Percentiles rank a stretch among this genome's conserved stretches.
Evolutionary conservation across 2,113 vertebrate genomes (phyloP).

Genomic region (Neotoma lepida): DNA sequence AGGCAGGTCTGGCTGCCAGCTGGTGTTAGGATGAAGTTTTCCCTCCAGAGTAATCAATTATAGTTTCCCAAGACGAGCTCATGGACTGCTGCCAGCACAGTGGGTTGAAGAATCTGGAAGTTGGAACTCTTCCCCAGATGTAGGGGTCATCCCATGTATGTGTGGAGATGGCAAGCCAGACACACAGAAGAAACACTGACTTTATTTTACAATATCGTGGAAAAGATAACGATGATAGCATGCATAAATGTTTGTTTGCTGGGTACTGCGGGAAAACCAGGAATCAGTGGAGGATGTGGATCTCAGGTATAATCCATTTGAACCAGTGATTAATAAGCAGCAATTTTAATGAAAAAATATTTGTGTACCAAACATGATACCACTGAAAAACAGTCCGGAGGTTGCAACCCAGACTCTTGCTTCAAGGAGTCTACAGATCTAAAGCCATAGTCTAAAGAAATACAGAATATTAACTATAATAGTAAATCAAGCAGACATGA

Average conservation of each 20-base stretch:
- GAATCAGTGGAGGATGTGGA: not conserved
- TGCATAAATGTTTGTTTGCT: not conserved
- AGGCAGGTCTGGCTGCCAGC: constrained; percentile 71
- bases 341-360: not conserved
- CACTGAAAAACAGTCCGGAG: not conserved
- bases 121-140: constrained; percentile 68
- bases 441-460: not conserved
- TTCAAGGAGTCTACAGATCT: not conserved
- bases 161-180: not conserved
- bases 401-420: not conserved
- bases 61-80: constrained; percentile 69
- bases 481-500: not conserved
- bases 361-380: not conserved
- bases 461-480: not conserved
- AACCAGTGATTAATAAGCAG: not conserved
- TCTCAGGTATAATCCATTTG: not conserved
- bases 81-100: constrained; percentile 72
- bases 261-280: not conserved
- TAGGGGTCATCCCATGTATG: constrained; percentile 31
- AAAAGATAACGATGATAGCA: not conserved
- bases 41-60: constrained; percentile 78
- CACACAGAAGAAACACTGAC: not conserved
- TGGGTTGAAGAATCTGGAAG: constrained; percentile 70
- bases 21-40: constrained; percentile 75
- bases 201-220: not conserved